Conservation (phyloP, 35 echinoderm and acorn worm species). For the Stichopus chloronotus region DNA sequence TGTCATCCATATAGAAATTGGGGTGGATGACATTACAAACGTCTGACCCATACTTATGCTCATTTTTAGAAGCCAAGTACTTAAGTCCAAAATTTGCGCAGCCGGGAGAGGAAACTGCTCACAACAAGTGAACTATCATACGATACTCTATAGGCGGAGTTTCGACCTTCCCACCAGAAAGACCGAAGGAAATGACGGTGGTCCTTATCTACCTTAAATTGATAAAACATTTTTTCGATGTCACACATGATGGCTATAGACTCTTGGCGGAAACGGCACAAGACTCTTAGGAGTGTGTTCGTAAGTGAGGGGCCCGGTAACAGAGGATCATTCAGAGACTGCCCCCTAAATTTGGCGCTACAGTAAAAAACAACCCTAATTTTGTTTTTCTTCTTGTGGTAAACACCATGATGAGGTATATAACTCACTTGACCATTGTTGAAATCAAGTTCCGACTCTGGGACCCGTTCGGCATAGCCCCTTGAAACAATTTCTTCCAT, state of each 20-base stretch:
- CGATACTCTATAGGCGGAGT: slow-evolving; percentile 44
- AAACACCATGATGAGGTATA: slow-evolving; percentile 65
- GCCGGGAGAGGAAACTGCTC: slow-evolving; percentile 59
- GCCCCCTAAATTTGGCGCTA: slow-evolving; percentile 29
- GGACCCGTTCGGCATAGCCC: slow-evolving; percentile 55
- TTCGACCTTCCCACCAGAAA: slow-evolving; percentile 49
- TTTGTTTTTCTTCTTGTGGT: slow-evolving; percentile 55
- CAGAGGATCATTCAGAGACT: slow-evolving; percentile 46
- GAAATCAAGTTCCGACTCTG: background rate
- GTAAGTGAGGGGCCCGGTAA: slow-evolving; percentile 51
- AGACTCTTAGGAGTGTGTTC: slow-evolving; percentile 30
- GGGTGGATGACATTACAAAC: background rate
- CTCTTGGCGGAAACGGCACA: slow-evolving; percentile 39
- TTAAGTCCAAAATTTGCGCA: slow-evolving; percentile 58
- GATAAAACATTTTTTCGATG: slow-evolving; percentile 63
- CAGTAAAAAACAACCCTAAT: slow-evolving; percentile 55
- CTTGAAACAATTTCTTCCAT: background rate
- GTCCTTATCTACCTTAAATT: slow-evolving; percentile 42
- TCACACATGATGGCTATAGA: slow-evolving; percentile 63
- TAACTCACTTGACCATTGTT: slow-evolving; percentile 23
- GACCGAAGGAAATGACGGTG: slow-evolving; percentile 45
- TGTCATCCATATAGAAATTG: slow-evolving; percentile 62
- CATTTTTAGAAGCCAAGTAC: slow-evolving; percentile 2
- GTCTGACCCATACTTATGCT: background rate
- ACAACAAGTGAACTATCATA: slow-evolving; percentile 65